phyloP scores from a whole-genome alignment of 1,140 invertebrate species.

The Pseudoatta argentina region DNA sequence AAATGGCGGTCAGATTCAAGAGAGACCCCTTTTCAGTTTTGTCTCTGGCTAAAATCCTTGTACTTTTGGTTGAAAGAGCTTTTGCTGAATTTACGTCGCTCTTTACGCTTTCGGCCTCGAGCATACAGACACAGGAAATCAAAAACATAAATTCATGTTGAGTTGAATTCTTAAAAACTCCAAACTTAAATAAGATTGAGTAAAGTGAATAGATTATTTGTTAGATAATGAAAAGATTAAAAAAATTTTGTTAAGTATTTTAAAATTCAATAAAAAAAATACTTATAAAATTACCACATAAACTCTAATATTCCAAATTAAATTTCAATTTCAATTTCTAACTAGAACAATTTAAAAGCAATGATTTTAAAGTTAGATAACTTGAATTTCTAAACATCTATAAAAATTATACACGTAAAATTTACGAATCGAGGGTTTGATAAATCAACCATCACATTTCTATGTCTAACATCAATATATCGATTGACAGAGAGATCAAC shows the following conservation, averaged over 20 bases:
- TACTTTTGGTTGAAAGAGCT: conserved; percentile 29
- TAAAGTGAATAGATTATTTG: not conserved
- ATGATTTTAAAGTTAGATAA: not conserved
- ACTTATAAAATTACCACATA: not conserved
- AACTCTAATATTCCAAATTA: not conserved
- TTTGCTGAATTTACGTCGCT: conserved; percentile 16
- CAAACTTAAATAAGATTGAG: not conserved
- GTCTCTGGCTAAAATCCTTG: conserved; percentile 53
- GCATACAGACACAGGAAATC: not conserved
- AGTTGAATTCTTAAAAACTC: not conserved
- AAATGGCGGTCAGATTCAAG: conserved; percentile 38
- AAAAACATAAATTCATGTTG: conserved; percentile 18
- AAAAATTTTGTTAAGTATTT: not conserved
- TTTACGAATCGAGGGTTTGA: not conserved
- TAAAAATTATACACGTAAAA: not conserved
- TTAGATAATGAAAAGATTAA: not conserved
- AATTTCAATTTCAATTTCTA: not conserved
- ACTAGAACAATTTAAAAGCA: not conserved
- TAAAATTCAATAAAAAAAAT: not conserved
- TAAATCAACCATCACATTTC: not conserved
- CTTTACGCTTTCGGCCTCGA: conserved; percentile 32
- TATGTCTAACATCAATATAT: not conserved
- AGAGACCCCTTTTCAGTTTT: conserved; percentile 50
- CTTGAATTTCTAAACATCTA: not conserved
- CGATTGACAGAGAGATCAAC: conserved; percentile 33